Conservation (phyloP, 2,888 invertebrate genomes). For the Diaperis boleti region DNA sequence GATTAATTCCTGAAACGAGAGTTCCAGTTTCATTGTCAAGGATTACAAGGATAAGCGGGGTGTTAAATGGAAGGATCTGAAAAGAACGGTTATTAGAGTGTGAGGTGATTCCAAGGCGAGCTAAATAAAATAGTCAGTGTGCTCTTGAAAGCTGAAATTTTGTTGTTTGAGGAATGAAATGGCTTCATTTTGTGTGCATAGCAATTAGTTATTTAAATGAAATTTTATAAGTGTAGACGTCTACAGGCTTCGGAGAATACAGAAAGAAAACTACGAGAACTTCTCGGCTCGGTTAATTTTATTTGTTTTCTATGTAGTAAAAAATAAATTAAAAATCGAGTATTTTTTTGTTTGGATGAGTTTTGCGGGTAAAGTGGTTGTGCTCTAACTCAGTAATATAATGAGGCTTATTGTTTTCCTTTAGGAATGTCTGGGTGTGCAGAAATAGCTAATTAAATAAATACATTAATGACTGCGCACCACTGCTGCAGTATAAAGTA, state of each 20-base stretch:
- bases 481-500: too few relatives aligned
- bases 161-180: neutral
- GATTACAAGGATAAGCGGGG: neutral
- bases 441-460: too few relatives aligned
- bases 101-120: neutral
- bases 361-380: too few relatives aligned
- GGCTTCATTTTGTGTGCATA: slow-evolving; percentile 16
- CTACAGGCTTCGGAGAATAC: slow-evolving; percentile 13
- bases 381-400: too few relatives aligned
- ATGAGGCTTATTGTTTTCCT: too few relatives aligned
- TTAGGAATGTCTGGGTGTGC: too few relatives aligned
- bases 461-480: too few relatives aligned
- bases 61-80: neutral
- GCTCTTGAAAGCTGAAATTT: neutral
- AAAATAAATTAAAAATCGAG: neutral
- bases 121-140: neutral
- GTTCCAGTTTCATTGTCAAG: neutral
- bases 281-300: slow-evolving; percentile 12
- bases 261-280: slow-evolving; percentile 7
- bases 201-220: slow-evolving; percentile 35
- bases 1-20: slow-evolving; percentile 2
- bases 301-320: slow-evolving; percentile 3
- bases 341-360: too few relatives aligned
- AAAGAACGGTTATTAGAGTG: neutral
- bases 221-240: slow-evolving; percentile 27